A percentile compares a stretch with the other conserved stretches of the same genome.
These are phyloP conservation scores for Lacanobia oleracea DNA, from an alignment of 2,888 invertebrate species.

Conservation along the genomic window DNA sequence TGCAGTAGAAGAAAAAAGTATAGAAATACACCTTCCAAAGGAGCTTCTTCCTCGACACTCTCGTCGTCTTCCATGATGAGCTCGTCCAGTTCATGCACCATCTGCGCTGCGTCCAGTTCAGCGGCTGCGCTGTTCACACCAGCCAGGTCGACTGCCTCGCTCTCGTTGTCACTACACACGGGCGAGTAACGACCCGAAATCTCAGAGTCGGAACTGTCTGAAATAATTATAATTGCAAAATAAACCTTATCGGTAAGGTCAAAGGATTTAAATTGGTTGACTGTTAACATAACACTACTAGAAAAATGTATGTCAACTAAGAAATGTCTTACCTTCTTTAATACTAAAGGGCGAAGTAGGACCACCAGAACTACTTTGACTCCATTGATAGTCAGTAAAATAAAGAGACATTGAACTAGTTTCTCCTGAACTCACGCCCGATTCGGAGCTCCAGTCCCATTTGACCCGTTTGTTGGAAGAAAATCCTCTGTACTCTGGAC, in stretches of 20 bases:
- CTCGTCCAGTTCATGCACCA: conserved; percentile 84
- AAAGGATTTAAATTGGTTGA: background rate
- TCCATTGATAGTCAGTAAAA: conserved; percentile 89
- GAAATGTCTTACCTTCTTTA: conserved; percentile 78
- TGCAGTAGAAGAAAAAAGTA: no score
- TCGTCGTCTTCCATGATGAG: conserved; percentile 86
- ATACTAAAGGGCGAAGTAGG: conserved; percentile 87
- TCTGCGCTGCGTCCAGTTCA: conserved; percentile 79
- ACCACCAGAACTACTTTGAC: conserved; percentile 88
- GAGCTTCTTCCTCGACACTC: conserved; percentile 76
- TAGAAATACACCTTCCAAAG: conserved; percentile 70
- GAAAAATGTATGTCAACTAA: background rate
- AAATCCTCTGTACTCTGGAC: conserved; percentile 78
- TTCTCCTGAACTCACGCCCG: conserved; percentile 81
- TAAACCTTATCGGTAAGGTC: background rate
- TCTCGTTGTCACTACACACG: conserved; percentile 90
- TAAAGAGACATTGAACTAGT: conserved; percentile 80
- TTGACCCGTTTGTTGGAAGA: conserved; percentile 74
- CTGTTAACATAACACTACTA: background rate
- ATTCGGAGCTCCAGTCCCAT: conserved; percentile 87
- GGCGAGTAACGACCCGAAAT: conserved; percentile 92
- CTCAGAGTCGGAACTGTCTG: conserved; percentile 90
- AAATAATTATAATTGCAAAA: conserved; percentile 34
- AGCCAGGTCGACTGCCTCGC: conserved; percentile 70
- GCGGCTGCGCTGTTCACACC: conserved; percentile 58